Evolutionary conservation across 2,113 vertebrate genomes (phyloP), one percentile per base, ranked within the genome.

Genomic region (Brachypteracias leptosomus): DNA sequence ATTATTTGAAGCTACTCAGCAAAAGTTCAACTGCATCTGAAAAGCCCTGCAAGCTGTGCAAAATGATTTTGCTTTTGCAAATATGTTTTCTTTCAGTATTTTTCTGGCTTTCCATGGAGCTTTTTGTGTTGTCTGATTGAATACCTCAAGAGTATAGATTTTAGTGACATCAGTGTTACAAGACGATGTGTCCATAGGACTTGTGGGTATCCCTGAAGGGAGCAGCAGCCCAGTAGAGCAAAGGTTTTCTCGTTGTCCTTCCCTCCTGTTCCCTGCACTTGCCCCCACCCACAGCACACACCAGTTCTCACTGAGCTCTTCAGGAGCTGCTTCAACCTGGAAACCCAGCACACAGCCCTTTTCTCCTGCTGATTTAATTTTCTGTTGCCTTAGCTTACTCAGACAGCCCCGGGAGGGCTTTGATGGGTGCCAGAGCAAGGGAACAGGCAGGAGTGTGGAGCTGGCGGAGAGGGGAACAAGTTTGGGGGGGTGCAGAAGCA

Each of bases 211-310:
- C 52, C 18, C 11, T 16, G 54, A 17, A 28, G 14, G 1, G 14
- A 76, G 42, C 13, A 36, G 33, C 33, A 67, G 57, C 13, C 44
- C 62, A 35, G 31, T 2, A 5, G 15, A 42, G 63, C 40, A 66
- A 33, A 4, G 2, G 2, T 9, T 4, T 51, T 46, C 18, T n/a
- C 1, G 0, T 6, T 65, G 26, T 9, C 7, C 19, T 47, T 25
- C 31, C 31, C 29, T 55, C 21, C 3, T 2, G 4, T 40, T 66
- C 38, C 20, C 29, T 7, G 9, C 2, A 26, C 42, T 42, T 8
- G 9, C 25, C 83, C 46, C 35, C 51, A 24, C 16, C 22, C 3
- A 0, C 16, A 33, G 70, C 36, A 18, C 25, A 10, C 29, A 15
- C 31, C 42, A 47, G 25, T 42, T 81, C 29, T 44, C 28, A 1